Percentiles rank a stretch among this genome's conserved stretches.
These are phyloP conservation scores for Atherix ibis DNA, from an alignment of 2,888 invertebrate genomes.

Conservation along the genomic window DNA sequence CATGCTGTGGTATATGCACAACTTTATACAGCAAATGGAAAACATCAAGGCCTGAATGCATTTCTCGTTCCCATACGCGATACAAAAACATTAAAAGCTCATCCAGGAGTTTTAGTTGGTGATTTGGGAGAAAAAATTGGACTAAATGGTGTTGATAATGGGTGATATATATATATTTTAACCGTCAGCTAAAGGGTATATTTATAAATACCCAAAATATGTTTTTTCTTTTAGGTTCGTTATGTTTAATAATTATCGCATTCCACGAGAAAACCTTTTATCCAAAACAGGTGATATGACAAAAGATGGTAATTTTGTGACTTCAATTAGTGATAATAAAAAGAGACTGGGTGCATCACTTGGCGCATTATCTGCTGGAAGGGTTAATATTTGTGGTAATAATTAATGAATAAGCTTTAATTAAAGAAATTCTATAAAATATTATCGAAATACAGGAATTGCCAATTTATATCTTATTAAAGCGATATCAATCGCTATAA, in stretches of 20 bases:
- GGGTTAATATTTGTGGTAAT: constrained; percentile 54
- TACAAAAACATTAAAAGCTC: constrained; percentile 50
- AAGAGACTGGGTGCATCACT: constrained; percentile 74
- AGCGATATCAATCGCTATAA: constrained; percentile 65
- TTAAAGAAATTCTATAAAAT: constrained; percentile 1
- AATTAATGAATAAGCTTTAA: constrained; percentile 14
- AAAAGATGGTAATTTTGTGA: constrained; percentile 63
- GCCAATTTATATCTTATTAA: constrained; percentile 47
- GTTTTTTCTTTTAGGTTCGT: constrained; percentile 40
- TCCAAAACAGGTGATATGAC: constrained; percentile 80
- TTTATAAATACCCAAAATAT: too few species aligned
- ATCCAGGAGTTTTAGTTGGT: constrained; percentile 69
- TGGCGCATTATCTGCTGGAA: constrained; percentile 66
- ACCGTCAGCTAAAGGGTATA: too few species aligned
- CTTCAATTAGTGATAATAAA: constrained; percentile 63
- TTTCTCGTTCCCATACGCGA: constrained; percentile 80
- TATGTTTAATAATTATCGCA: constrained; percentile 62
- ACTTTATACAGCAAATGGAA: constrained; percentile 60
- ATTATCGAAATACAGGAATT: constrained; percentile 23
- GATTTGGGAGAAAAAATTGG: constrained; percentile 89
- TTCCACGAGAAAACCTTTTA: constrained; percentile 63
- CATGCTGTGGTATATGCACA: constrained; percentile 82
- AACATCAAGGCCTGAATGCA: constrained; percentile 69
- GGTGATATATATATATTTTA: constrained; percentile 36
- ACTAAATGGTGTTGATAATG: constrained; percentile 86